phyloP scores from a whole-genome alignment of 2,888 invertebrate genomes.

The Toxonevra muliebris region DNA sequence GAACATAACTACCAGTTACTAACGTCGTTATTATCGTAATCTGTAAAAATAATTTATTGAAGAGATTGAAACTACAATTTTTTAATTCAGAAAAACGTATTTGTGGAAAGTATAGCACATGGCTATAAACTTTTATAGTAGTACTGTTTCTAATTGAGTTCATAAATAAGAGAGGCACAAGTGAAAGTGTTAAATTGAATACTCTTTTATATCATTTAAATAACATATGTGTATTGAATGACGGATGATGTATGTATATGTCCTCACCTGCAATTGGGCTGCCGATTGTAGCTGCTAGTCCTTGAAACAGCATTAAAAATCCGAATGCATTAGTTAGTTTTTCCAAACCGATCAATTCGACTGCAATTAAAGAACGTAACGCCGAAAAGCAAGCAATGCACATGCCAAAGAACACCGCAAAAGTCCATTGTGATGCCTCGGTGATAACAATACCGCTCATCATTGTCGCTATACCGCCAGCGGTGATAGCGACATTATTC shows the following conservation, averaged over 20 bases:
- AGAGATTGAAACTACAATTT: no score
- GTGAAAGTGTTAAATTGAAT: no score
- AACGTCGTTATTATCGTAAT: no score
- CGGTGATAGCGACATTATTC: conserved; percentile 87
- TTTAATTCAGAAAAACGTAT: no score
- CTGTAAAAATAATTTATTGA: no score
- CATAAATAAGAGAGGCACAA: no score
- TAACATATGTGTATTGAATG: no score
- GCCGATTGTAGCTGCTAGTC: conserved; percentile 85
- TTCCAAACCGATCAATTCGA: conserved; percentile 90
- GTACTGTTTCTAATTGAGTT: no score
- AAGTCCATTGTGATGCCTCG: conserved; percentile 76
- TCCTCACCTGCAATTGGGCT: conserved; percentile 84
- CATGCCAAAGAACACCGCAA: conserved; percentile 86
- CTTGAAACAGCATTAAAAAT: conserved; percentile 89
- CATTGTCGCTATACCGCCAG: conserved; percentile 91
- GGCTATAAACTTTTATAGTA: no score
- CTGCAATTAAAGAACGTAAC: conserved; percentile 89
- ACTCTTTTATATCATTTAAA: no score
- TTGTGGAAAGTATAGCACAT: no score
- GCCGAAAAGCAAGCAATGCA: conserved; percentile 95
- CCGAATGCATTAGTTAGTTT: conserved; percentile 94
- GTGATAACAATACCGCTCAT: conserved; percentile 75
- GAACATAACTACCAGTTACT: no score
- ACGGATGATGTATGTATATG: not conserved